Base-by-base conservation (phyloP, 1,140 invertebrate species). In the Platyscapa corneri region DNA sequence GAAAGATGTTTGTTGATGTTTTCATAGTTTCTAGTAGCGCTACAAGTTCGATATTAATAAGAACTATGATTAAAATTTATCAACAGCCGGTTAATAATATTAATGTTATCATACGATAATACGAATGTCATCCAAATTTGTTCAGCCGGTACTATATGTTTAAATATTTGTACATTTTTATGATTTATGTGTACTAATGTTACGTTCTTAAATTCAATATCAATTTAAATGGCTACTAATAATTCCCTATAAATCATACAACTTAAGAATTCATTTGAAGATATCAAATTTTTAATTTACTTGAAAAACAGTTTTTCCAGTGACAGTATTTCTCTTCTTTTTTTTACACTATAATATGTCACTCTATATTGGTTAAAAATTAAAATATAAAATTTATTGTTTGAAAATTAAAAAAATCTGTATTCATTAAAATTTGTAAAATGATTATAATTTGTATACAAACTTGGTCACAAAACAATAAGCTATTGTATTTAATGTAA, bases 1-100 rank as follows among this genome's bases (percentile, higher is more conserved):
- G 14, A 64, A 30, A 12, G 3, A 42, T 46, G 32, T 76, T 83
- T 83, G 74, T 77, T 67, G 82, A 83, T 77, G n/a, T 67, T 83
- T 83, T 83, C 82, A 83, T 39, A 30, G 56, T 42, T 46, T 3
- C 27, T 1, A 49, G 80, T 56, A 70, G 70, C 80, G 49, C 80
- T 34, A 14, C 37, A 20, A 46, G 27, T 65, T 64, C 39, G 72
- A 18, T 3, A 30, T n/a, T n/a, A 75, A 30, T 3, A 7, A n/a
- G n/a, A 75, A 75, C 72, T 75, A 75, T 20, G 2, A 67, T 14
- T n/a, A 75, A 46, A 6, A 53, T 76, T 76, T 78, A 77, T 77
- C 75, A 53, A 18, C 53, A 20, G 32, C 64, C 34, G 76, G 49
- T 56, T 10, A 23, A 77, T 53, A 16, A 53, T 16, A 2, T 70